Base-by-base conservation (phyloP, 2,797 vertebrate species). In the Aratinga solstitialis region DNA sequence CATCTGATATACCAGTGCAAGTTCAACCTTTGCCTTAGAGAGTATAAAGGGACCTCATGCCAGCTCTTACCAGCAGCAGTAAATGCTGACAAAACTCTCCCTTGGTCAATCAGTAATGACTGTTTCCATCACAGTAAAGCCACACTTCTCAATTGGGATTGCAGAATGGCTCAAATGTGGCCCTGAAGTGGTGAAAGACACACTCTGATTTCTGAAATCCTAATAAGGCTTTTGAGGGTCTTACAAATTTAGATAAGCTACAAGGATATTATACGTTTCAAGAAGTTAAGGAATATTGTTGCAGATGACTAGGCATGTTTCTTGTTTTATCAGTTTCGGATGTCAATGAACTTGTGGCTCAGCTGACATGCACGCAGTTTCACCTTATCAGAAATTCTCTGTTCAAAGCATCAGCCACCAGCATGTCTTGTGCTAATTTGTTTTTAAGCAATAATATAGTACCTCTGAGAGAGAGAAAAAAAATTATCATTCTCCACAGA, bases 291-390 rank as follows among this genome's bases (percentile, higher is more conserved):
- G 47, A 92, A 93, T 79, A 76, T 9, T 51, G 66, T 29, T 90
- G 72, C 75, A 93, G 89, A 87, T 85, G 93, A 89, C 81, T 71
- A 48, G 76, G 53, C 36, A 77, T 9, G 51, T 93, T 63, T 90
- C 71, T 63, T 85, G 74, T 62, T 92, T 89, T 87, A 87, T 90
- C 91, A 53, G 38, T 80, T 92, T 90, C 77, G 77, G 84, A 84
- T 77, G 71, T 94, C 94, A 93, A 91, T 23, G 42, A 96, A 89
- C 71, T 71, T 93, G 93, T 47, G 84, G 78, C 65, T 94, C 68
- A 68, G 72, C 65, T 94, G 84, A 65, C 67, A 43, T 3, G 65
- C 29, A 83, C 20, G 50, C 14, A 71, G 67, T 77, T 90, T 82
- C 17, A 74, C 65, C 84, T 88, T 94, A 87, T 67, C 80, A 83